Evolutionary conservation across 2,797 vertebrate species (phyloP), one percentile per base, ranked within the genome.

Genomic region (Rhodeus uyekii): DNA sequence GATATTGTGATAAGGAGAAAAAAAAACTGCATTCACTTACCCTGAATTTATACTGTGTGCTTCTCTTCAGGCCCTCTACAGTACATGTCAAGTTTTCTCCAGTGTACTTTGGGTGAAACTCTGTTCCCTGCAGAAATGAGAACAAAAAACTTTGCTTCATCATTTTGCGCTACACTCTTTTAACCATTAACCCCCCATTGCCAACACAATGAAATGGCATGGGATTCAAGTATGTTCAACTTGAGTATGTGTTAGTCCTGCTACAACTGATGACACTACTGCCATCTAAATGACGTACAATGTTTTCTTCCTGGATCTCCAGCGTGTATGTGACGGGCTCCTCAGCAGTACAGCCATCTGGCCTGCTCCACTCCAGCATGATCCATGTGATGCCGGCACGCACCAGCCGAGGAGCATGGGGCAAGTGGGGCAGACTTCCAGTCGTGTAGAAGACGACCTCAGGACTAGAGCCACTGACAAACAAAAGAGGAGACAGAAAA

Each of bases 1-100:
- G 53, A 39, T 24, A 14, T 55, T n/a, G 22, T 53, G 50, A 10
- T 16, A 58, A 27, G 7, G 27, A 10, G 1, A 27, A 1, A 2
- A 76, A 16, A 58, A 29, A 46, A 46, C 2, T 24, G 14, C 7
- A 19, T 78, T 8, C 2, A 90, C 95, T 96, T 91, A 99, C 97
- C 96, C 97, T 97, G 94, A 98, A 99, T 96, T 99, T 99, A 95
- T 99, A 99, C 94, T 98, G 98, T 65, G 98, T 97, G 92, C 97
- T 99, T 94, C 98, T 97, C 94, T 96, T 96, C 94, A 99, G 96
- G 92, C 96, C 96, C 93, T 97, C 97, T 95, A 99, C 97, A 96
- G 97, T 99, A 96, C 97, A 98, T 90, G 95, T 96, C 93, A 97
- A 94, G 92, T 97, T 97, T 92, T 99, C 97, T 96, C 97, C 98